Evolutionary conservation across 1,140 invertebrate species (phyloP).

Genomic region (Procambarus virginalis): DNA sequence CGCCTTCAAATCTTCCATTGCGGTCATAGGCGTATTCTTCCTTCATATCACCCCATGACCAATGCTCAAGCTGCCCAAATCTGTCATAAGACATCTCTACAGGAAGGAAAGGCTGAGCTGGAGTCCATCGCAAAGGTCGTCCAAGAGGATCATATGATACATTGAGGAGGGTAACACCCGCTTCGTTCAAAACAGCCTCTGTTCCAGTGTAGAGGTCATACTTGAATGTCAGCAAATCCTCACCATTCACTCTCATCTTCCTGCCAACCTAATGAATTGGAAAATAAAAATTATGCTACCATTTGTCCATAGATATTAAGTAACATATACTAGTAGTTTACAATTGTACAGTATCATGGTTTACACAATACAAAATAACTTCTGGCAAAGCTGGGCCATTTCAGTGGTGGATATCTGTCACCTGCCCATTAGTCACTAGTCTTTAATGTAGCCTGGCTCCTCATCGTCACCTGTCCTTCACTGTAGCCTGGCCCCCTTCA

Average conservation of each 20-base stretch:
- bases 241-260: constrained; percentile 90
- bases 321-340: no score
- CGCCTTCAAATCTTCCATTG: constrained; percentile 88
- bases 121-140: constrained; percentile 90
- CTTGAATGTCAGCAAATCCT: constrained; percentile 91
- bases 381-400: no score
- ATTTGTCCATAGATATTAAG: no score
- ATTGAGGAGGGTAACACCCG: constrained; percentile 87
- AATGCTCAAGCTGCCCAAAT: constrained; percentile 90
- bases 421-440: no score
- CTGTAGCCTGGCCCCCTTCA: no score
- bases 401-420: no score
- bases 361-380: no score
- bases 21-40: constrained; percentile 92
- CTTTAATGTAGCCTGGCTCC: no score
- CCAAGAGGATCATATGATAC: constrained; percentile 94
- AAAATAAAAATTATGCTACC: constrained; percentile 61
- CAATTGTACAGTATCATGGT: no score
- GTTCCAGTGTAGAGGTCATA: constrained; percentile 92
- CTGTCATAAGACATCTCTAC: constrained; percentile 94
- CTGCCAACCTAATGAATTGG: constrained; percentile 86
- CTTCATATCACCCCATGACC: constrained; percentile 93
- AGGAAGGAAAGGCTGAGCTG: constrained; percentile 77
- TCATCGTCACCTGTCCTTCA: no score
- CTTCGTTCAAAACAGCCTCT: constrained; percentile 92